Conservation (phyloP, 2,888 invertebrate species). For the Rambutsinella grinnellia region DNA sequence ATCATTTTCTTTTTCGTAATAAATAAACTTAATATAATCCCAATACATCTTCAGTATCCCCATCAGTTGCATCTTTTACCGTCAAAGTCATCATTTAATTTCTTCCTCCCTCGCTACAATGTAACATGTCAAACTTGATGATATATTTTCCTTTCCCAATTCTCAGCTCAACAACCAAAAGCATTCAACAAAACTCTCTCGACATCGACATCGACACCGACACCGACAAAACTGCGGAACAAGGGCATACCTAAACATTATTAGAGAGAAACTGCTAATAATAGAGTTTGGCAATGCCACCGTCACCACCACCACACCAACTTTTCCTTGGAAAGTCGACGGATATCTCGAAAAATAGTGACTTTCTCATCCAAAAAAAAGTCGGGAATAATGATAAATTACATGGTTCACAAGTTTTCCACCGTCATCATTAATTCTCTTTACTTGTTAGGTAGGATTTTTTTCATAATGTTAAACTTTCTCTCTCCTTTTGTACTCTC, state of each 20-base stretch:
- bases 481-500: slow-evolving; percentile 4
- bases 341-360: too few species aligned
- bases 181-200: too few species aligned
- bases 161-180: background rate
- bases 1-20: background rate
- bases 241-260: too few species aligned
- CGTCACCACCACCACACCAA: too few species aligned
- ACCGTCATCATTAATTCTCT: slow-evolving; percentile 48
- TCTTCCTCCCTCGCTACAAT: background rate
- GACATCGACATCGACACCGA: background rate
- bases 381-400: slow-evolving; percentile 52
- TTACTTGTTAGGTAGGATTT: background rate
- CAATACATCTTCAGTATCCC: too few species aligned
- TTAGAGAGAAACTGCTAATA: slow-evolving; percentile 7
- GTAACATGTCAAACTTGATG: slow-evolving; percentile 20
- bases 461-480: too few species aligned
- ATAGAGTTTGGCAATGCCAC: too few species aligned
- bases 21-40: too few species aligned
- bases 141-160: slow-evolving; percentile 28
- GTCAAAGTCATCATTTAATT: too few species aligned
- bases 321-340: too few species aligned
- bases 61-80: too few species aligned
- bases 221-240: background rate
- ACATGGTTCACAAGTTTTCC: slow-evolving; percentile 45
- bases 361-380: too few species aligned